Conservation (phyloP, 2,113 vertebrate species). For the Cavia aperea region DNA sequence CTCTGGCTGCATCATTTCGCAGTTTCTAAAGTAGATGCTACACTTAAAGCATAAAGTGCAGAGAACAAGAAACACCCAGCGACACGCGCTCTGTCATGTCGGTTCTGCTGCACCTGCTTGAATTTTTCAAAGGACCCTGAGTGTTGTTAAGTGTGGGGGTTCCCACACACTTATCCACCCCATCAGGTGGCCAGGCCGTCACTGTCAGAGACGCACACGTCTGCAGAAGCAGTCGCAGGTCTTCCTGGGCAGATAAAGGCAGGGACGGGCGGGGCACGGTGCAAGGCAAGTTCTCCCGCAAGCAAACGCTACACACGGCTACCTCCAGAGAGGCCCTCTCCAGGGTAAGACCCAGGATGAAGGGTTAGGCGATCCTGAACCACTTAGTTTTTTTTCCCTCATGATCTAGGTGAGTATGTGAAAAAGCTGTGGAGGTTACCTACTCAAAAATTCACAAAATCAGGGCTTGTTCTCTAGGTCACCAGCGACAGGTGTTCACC, state of each 20-base stretch:
- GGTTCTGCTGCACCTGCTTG: not conserved
- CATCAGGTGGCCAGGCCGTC: not conserved
- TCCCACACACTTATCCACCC: not conserved
- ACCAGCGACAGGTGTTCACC: too few species aligned
- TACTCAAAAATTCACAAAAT: not conserved
- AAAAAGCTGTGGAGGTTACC: not conserved
- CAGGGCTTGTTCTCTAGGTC: not conserved
- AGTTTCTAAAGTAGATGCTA: not conserved
- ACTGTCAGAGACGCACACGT: not conserved
- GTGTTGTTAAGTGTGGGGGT: too few species aligned
- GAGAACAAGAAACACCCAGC: not conserved
- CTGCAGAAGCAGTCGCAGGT: not conserved
- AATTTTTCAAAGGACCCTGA: not conserved
- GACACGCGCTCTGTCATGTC: not conserved
- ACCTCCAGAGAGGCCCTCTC: not conserved
- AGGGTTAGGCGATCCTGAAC: not conserved
- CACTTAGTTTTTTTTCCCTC: not conserved
- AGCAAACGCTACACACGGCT: not conserved
- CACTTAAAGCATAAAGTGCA: not conserved
- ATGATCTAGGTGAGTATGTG: not conserved
- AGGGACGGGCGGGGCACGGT: not conserved
- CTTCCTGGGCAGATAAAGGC: not conserved
- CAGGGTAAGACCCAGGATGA: accelerated
- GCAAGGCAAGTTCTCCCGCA: not conserved
- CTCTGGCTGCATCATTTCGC: not conserved